Evolutionary conservation across 2,113 vertebrate genomes (phyloP).

Genomic region (Nansenia antarctica): DNA sequence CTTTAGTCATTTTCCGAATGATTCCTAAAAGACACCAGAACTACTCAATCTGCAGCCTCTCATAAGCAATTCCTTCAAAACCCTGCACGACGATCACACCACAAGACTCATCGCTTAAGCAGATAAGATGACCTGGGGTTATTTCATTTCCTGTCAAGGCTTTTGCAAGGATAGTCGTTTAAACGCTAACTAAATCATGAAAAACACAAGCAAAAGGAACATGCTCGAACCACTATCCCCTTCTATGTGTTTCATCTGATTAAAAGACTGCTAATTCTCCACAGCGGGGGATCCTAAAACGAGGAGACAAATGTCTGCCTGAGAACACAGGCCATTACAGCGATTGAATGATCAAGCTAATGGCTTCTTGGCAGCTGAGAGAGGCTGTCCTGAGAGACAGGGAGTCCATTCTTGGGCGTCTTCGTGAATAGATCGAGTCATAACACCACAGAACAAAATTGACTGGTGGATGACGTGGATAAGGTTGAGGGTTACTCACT

Average conservation of each 20-base stretch:
- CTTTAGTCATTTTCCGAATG: neutral
- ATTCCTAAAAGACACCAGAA: conserved; percentile 19
- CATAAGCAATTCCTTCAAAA: conserved; percentile 14
- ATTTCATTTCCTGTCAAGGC: conserved; percentile 26
- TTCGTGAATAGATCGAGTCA: too few species aligned
- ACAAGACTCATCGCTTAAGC: too few species aligned
- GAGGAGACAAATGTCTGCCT: conserved; percentile 34
- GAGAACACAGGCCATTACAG: conserved; percentile 54
- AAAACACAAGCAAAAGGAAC: neutral
- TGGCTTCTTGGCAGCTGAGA: conserved; percentile 51
- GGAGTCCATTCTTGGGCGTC: neutral
- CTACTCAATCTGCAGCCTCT: conserved; percentile 17
- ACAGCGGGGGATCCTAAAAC: conserved; percentile 15
- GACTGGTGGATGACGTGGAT: too few species aligned
- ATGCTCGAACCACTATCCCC: neutral
- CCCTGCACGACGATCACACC: too few species aligned
- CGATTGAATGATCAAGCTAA: conserved; percentile 49
- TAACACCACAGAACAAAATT: too few species aligned
- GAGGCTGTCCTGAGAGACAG: neutral
- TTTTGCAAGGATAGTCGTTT: conserved; percentile 15
- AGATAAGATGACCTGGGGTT: conserved; percentile 14
- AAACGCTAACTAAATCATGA: conserved; percentile 29
- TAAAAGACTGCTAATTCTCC: neutral
- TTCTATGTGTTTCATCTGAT: conserved; percentile 6
- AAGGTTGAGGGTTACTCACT: neutral